Evolutionary conservation across 2,113 vertebrate genomes (phyloP), one percentile per base, ranked within the genome.

Genomic region (Salvelinus alpinus): DNA sequence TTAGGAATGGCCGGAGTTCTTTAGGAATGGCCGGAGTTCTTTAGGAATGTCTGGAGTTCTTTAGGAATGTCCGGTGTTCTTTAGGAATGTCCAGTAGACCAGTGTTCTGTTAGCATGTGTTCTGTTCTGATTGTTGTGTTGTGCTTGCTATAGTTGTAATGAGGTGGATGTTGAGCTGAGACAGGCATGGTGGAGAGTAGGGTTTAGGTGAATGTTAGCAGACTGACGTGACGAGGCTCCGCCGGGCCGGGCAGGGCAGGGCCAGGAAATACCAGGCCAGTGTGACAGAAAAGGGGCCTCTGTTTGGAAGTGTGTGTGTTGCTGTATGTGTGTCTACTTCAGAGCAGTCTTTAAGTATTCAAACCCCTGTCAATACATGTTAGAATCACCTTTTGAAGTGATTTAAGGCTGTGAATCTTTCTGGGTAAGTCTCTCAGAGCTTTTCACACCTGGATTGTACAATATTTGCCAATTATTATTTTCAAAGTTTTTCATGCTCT

Each of bases 261-360:
- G 90, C 92, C 96, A 96, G 96, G 96, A 97, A 98, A 97, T 98
- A 92, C 96, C 95, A 95, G 90, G 85, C 87, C 91, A 88, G 87
- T 92, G 92, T 93, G 93, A 94, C 93, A 93, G 81, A 86, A 85
- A 80, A 76, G 80, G 34, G 64, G 0, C 31, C 70, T 81, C 79
- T 87, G 75, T 84, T 72, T 77, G 75, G 72, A 62, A n/a, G 62
- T 65, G 24, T 75, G 51, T 70, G 62, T 68, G 51, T 60, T 70
- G 64, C 27, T 72, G 71, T 60, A 34, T 25, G 68, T 44, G 69
- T 51, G 70, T 27, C 44, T 71, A 9, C 69, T 64, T 25, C 74
- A 76, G 70, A 70, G 78, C 74, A 59, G 78, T 84, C 79, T 76
- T 73, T 31, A 38, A 38, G 34, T 38, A 38, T 77, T 81, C 75